Conservation (phyloP, 2,797 vertebrate genomes). For the Rhinoraja longicauda region DNA sequence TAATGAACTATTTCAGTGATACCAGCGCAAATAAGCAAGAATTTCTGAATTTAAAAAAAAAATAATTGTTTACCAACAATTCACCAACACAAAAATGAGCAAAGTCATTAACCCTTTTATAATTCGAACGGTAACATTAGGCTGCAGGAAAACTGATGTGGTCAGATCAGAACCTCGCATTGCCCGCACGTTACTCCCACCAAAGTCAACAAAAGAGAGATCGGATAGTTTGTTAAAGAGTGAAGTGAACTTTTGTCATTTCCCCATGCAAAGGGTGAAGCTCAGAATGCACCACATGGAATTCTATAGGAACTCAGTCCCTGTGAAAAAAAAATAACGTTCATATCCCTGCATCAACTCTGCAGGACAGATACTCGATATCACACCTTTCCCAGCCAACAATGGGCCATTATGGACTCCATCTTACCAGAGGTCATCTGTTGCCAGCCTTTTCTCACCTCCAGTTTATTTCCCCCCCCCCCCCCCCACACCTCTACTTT, state of each 20-base stretch:
- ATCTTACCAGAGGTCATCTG: too few species aligned
- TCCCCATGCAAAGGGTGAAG: neutral
- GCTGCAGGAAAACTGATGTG: too few species aligned
- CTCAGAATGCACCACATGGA: neutral
- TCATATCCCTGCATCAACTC: too few species aligned
- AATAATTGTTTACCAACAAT: too few species aligned
- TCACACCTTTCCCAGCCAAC: too few species aligned
- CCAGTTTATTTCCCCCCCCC: too few species aligned
- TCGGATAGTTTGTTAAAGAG: neutral
- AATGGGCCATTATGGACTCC: too few species aligned
- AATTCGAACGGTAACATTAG: neutral
- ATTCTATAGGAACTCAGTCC: neutral
- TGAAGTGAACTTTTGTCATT: neutral
- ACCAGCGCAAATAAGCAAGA: neutral
- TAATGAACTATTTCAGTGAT: neutral
- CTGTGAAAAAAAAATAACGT: too few species aligned
- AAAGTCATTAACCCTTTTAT: neutral
- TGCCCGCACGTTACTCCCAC: neutral
- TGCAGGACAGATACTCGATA: too few species aligned
- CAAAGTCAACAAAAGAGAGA: neutral
- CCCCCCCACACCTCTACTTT: too few species aligned
- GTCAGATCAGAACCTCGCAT: neutral
- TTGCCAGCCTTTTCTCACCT: too few species aligned
- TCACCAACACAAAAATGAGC: neutral
- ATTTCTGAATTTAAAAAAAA: neutral